Conservation (phyloP, 1,140 invertebrate species). For the Whitmania pigra region DNA sequence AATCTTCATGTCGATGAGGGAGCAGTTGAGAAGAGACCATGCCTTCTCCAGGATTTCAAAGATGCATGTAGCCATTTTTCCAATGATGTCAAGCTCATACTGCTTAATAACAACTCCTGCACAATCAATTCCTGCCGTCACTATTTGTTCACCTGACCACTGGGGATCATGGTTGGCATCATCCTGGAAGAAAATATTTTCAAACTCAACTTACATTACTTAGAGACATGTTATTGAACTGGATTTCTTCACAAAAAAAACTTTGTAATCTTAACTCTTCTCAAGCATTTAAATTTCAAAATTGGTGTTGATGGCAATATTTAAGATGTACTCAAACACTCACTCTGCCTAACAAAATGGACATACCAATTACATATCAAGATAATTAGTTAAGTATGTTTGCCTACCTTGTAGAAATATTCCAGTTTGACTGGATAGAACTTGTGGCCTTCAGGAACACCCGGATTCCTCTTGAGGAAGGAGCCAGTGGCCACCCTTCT, state of each 20-base stretch:
- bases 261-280: too few relatives aligned
- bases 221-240: too few relatives aligned
- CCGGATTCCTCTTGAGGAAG: constrained; percentile 75
- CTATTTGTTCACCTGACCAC: constrained; percentile 85
- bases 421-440: constrained; percentile 76
- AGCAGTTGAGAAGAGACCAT: constrained; percentile 75
- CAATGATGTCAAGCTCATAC: constrained; percentile 65
- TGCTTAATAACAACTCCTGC: constrained; percentile 54
- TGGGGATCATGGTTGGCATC: constrained; percentile 95
- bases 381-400: neutral
- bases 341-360: too few relatives aligned
- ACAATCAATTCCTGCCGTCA: constrained; percentile 64
- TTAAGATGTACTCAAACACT: too few relatives aligned
- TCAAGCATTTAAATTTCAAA: too few relatives aligned
- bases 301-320: too few relatives aligned
- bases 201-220: too few relatives aligned
- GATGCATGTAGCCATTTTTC: constrained; percentile 60
- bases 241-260: too few relatives aligned
- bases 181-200: constrained; percentile 48
- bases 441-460: constrained; percentile 80
- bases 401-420: constrained; percentile 52
- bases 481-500: constrained; percentile 84
- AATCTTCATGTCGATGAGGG: constrained; percentile 95
- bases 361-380: neutral
- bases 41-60: constrained; percentile 88